Percentiles rank a stretch among this genome's conserved stretches.
Conservation (phyloP, 2,113 vertebrate species). For the Pteropus alecto region DNA sequence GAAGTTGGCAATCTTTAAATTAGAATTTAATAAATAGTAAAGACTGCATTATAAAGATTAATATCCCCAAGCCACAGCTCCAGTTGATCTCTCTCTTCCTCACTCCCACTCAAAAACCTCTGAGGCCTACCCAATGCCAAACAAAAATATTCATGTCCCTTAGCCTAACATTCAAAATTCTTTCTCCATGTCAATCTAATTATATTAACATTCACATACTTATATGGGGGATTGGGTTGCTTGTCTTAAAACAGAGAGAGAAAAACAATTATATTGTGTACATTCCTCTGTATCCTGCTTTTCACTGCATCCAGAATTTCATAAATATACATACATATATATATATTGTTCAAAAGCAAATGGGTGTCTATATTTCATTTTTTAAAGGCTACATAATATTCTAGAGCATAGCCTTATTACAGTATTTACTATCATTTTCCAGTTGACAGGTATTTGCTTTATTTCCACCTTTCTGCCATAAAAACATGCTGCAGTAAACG, state of each 20-base stretch:
- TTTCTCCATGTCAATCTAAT: neutral
- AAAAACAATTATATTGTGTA: neutral
- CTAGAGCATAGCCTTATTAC: neutral
- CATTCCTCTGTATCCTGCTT: neutral
- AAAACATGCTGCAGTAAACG: neutral
- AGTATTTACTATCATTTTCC: neutral
- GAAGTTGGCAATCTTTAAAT: neutral
- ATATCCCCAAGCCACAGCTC: neutral
- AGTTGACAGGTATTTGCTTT: neutral
- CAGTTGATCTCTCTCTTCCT: neutral
- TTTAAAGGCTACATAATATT: neutral
- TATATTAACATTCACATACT: neutral
- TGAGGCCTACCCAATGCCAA: neutral
- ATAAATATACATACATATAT: neutral
- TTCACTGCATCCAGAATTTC: neutral
- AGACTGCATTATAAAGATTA: neutral
- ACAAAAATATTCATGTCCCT: neutral
- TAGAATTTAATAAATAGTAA: neutral
- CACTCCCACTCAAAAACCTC: neutral
- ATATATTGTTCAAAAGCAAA: neutral
- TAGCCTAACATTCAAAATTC: neutral
- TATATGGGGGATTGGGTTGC: neutral
- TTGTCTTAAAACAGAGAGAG: neutral
- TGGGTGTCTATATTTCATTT: neutral
- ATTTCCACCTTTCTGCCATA: neutral